Conservation (phyloP, 2,888 invertebrate genomes). For the Lordiphosa fenestrarum region DNA sequence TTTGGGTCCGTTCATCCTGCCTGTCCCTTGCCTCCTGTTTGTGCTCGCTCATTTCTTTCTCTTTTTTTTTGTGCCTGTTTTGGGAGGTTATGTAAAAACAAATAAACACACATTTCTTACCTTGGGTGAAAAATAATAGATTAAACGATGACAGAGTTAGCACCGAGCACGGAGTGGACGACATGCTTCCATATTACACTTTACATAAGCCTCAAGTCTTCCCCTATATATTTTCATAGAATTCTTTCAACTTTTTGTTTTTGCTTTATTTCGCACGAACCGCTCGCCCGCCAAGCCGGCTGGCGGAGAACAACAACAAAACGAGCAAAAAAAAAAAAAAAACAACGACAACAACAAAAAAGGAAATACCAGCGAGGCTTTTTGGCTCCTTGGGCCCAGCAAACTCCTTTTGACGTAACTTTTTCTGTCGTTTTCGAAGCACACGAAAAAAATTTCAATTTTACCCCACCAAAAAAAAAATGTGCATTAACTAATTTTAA, state of each 20-base stretch:
- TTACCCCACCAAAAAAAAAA: constrained; percentile 12
- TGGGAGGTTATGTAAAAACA: constrained; percentile 26
- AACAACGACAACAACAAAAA: constrained; percentile 25
- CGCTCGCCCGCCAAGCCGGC: constrained; percentile 35
- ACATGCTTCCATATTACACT: constrained; percentile 80
- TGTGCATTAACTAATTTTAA: not conserved
- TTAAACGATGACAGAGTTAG: constrained; percentile 81
- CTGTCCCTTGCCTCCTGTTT: constrained; percentile 1
- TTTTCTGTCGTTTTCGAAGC: not conserved
- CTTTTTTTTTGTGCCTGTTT: not conserved
- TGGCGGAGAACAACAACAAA: constrained; percentile 32
- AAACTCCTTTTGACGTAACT: constrained; percentile 66
- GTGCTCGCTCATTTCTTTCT: too few relatives aligned
- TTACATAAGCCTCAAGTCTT: constrained; percentile 57
- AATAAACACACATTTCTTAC: constrained; percentile 58
- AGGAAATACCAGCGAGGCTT: constrained; percentile 23
- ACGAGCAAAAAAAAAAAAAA: constrained; percentile 11
- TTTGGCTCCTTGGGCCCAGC: constrained; percentile 14
- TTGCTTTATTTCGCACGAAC: constrained; percentile 4
- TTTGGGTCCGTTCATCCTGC: not conserved
- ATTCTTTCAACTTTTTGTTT: not conserved
- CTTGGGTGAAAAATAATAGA: constrained; percentile 81
- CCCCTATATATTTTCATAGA: not conserved
- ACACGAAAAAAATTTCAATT: constrained; percentile 18
- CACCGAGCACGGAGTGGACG: constrained; percentile 79